A percentile compares a stretch with the other conserved stretches of the same genome.
phyloP scores from a whole-genome alignment of 1,140 invertebrate species.

The Gonatopus flavifemur region DNA sequence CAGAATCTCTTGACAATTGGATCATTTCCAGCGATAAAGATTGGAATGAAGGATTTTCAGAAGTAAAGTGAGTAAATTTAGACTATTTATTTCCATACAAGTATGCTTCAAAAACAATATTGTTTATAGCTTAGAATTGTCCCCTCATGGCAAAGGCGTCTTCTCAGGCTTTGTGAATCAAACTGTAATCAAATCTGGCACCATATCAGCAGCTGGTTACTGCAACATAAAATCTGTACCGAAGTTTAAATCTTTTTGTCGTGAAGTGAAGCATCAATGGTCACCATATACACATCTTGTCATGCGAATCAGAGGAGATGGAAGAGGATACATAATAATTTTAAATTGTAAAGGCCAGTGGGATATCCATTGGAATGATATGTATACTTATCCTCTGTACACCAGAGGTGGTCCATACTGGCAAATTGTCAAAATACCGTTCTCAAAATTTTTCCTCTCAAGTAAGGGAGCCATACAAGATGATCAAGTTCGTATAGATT shows the following conservation, averaged over 20 bases:
- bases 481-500: slow-evolving; percentile 66
- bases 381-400: slow-evolving; percentile 79
- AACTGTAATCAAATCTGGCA: slow-evolving; percentile 78
- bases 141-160: slow-evolving; percentile 68
- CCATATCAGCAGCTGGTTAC: slow-evolving; percentile 73
- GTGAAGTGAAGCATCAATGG: slow-evolving; percentile 73
- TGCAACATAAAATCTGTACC: slow-evolving; percentile 72
- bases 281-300: slow-evolving; percentile 78
- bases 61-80: slow-evolving; percentile 52
- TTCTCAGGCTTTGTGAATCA: slow-evolving; percentile 77
- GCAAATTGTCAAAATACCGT: slow-evolving; percentile 92
- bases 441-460: slow-evolving; percentile 87
- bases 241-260: slow-evolving; percentile 79
- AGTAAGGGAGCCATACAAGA: slow-evolving; percentile 89
- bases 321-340: slow-evolving; percentile 82
- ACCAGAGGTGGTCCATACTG: slow-evolving; percentile 96
- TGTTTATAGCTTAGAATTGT: slow-evolving; percentile 60
- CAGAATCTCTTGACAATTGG: slow-evolving; percentile 71
- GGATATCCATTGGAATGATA: slow-evolving; percentile 83
- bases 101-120: neutral
- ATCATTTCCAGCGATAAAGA: slow-evolving; percentile 75
- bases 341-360: slow-evolving; percentile 69
- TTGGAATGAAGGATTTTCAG: slow-evolving; percentile 78
- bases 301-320: slow-evolving; percentile 87
- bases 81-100: neutral